phyloP scores from a whole-genome alignment of 2,888 invertebrate genomes.

The Chymomyza procnemis region DNA sequence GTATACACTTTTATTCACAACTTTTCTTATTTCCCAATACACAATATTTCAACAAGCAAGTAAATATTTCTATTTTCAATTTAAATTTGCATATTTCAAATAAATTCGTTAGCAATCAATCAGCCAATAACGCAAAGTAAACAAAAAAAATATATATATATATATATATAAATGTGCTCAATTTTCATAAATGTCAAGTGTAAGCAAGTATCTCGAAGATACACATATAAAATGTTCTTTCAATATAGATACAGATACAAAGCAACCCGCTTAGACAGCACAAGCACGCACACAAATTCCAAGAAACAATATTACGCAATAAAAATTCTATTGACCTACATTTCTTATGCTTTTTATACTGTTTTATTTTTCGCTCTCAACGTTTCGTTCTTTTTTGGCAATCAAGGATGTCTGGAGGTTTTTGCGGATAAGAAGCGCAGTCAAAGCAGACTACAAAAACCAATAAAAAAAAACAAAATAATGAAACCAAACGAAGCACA shows the following conservation, averaged over 20 bases:
- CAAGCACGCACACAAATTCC: slow-evolving; percentile 14
- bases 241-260: background rate
- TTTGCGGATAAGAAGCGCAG: slow-evolving; percentile 8
- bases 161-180: background rate
- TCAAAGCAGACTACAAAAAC: slow-evolving; percentile 6
- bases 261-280: slow-evolving; percentile 1
- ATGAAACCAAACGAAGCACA: background rate
- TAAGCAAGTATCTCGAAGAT: background rate
- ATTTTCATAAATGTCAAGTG: slow-evolving; percentile 1
- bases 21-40: too few relatives aligned
- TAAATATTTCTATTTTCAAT: background rate
- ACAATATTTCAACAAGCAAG: background rate
- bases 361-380: slow-evolving; percentile 4
- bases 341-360: slow-evolving; percentile 29
- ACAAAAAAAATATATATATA: too few relatives aligned
- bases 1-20: too few relatives aligned
- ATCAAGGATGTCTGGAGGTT: slow-evolving; percentile 50
- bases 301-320: slow-evolving; percentile 49
- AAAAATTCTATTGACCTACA: slow-evolving; percentile 64
- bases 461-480: background rate
- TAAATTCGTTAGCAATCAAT: background rate
- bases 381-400: slow-evolving; percentile 39
- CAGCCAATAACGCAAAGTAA: background rate
- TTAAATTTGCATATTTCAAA: background rate
- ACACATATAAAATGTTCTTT: background rate